These are phyloP conservation scores for Nematostella vectensis DNA, from an alignment of 92 coral and sea anemone genomes.

Conservation along the genomic window DNA sequence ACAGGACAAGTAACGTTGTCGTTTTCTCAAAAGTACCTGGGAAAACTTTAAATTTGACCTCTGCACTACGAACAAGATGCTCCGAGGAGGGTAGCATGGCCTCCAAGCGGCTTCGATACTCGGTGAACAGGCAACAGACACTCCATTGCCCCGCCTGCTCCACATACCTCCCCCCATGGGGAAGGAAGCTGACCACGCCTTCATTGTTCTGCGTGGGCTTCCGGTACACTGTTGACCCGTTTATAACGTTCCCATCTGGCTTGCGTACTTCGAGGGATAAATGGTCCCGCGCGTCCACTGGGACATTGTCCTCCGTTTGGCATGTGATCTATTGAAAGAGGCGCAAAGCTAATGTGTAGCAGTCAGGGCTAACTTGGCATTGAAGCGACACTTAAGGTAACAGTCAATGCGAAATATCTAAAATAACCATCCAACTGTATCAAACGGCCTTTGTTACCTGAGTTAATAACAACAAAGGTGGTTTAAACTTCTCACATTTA, in stretches of 20 bases:
- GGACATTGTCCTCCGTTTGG: slow-evolving; percentile 67
- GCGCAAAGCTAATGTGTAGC: too few relatives aligned
- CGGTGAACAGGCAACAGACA: slow-evolving; percentile 53
- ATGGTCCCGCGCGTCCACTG: slow-evolving; percentile 60
- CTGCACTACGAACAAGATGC: slow-evolving; percentile 19
- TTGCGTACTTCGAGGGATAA: slow-evolving; percentile 30
- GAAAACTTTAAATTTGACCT: background rate
- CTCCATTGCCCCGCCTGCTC: slow-evolving; percentile 65
- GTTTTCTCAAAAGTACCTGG: too few relatives aligned
- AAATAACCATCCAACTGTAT: too few relatives aligned
- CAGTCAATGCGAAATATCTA: background rate
- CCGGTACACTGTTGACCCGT: slow-evolving; percentile 46
- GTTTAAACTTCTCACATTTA: too few relatives aligned
- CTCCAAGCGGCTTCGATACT: slow-evolving; percentile 62
- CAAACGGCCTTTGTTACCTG: too few relatives aligned
- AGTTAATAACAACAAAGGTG: too few relatives aligned
- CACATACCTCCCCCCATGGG: slow-evolving; percentile 41
- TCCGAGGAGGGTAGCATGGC: slow-evolving; percentile 46
- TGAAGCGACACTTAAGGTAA: background rate
- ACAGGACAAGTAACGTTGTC: too few relatives aligned
- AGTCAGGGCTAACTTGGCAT: slow-evolving; percentile 1
- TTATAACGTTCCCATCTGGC: slow-evolving; percentile 29
- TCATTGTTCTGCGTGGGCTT: slow-evolving; percentile 64
- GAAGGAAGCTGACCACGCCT: slow-evolving; percentile 43
- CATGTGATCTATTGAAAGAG: slow-evolving; percentile 46